Evolutionary conservation across 2,113 vertebrate genomes (phyloP), one percentile per base, ranked within the genome.

Genomic region (Caracal caracal): DNA sequence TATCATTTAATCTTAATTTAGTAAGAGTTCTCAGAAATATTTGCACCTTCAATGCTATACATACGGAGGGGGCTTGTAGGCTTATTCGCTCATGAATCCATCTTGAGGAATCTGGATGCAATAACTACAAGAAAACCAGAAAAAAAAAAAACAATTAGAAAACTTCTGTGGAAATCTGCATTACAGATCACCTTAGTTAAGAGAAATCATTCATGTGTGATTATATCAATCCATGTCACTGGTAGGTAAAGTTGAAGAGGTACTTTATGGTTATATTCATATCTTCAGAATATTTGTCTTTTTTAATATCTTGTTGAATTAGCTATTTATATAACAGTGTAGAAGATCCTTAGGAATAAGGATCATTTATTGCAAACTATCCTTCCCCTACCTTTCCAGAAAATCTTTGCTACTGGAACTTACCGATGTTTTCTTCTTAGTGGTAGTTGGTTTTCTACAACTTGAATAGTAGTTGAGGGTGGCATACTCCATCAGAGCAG

Each of bases 401-500:
- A 76, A 51, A 51, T 10, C 30, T 47, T 40, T 59, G 75, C 70
- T n/a, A 0, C 26, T 0, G 16, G 19, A 17, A 94, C 99, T 99
- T 98, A 99, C 99, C 93, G 98, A 98, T 97, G 99, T 98, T 97
- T 99, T 99, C 33, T 98, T 99, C 97, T 99, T 99, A 35, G 98
- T 97, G 97, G 98, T 98, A 73, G 97, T 71, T 16, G 99, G 99
- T 94, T 98, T 99, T 43, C 98, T 98, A 68, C 98, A 98, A 6
- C 99, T 99, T 79, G 99, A 99, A 92, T 99, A 99, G 97, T 99
- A 99, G 98, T 99, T 99, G 94, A 99, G 99, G 0, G 99, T 99
- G 59, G 99, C 99, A 0, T 99, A 99, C 98, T 99, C 99, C 99
- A 99, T 99, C 95, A 99, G 98, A 51, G 99, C 99, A 19, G 99